Base-by-base conservation (phyloP, 1,140 invertebrate genomes). In the Nomia melanderi region DNA sequence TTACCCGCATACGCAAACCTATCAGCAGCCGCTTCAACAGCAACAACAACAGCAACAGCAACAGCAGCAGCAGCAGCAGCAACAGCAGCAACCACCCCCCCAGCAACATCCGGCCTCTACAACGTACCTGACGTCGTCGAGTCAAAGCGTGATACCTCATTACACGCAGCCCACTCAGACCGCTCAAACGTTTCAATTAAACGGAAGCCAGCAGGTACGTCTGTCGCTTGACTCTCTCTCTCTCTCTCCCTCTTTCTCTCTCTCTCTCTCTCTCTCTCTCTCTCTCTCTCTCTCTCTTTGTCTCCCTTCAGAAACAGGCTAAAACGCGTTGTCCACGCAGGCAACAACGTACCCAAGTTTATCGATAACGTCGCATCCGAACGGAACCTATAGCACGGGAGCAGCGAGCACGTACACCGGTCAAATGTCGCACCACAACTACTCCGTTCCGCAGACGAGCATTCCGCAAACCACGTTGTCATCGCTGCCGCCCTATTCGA, bases 1-100 rank as follows among this genome's bases (percentile, higher is more conserved):
- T 81, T 92, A 92, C 70, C 92, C 92, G 4, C 91, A 92, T 75
- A 91, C 92, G 73, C 92, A 92, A 86, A 92, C 92, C 53, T 91
- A 92, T 88, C 91, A 92, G 64, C 91, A 91, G 67, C 90, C 89
- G 64, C 78, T 89, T 60, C 88, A 88, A 41, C 86, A 88, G 47
- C 86, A 87, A 33, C 84, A 83, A 44, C 84, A 86, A 56, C 89
- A 88, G 59, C 89, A 87, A 77, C 87, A 87, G 53, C 65, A 36
- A 36, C 33, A 36, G 33, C n/a, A n/a, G n/a, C n/a, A n/a, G n/a
- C n/a, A n/a, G n/a, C n/a, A n/a, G n/a, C 84, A 83, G 39, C 84
- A 86, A 56, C 47, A 50, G 44, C 44, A 47, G 47, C 47, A 50
- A 8, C 47, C 47, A 9, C 47, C 20, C 0, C 8, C 72, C 31